A percentile compares a stretch with the other conserved stretches of the same genome.
These are phyloP conservation scores for Pangasius djambal DNA, from an alignment of 2,797 vertebrate genomes.

Conservation along the genomic window DNA sequence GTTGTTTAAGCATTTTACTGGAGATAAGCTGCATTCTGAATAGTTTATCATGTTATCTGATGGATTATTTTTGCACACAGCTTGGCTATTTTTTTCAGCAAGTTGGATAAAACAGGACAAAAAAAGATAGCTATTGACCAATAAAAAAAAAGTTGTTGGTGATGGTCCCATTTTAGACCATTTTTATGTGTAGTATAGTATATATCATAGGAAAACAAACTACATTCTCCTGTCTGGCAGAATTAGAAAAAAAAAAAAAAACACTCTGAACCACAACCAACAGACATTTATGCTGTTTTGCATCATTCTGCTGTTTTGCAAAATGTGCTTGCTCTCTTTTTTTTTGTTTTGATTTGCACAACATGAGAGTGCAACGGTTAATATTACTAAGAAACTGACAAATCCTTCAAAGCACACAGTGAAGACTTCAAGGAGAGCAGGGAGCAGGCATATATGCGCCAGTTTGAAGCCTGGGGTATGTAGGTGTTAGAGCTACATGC, in stretches of 20 bases:
- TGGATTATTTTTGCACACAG: neutral
- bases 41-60: neutral
- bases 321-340: conserved; percentile 33
- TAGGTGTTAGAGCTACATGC: conserved; percentile 41
- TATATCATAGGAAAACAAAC: neutral
- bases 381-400: conserved; percentile 36
- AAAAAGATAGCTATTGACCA: neutral
- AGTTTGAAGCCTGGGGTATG: conserved; percentile 42
- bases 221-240: neutral
- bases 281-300: conserved; percentile 8
- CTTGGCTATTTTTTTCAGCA: neutral
- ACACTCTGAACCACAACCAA: neutral
- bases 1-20: neutral
- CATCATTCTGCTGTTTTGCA: conserved; percentile 45
- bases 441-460: conserved; percentile 6
- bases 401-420: conserved; percentile 36
- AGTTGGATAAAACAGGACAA: neutral
- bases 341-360: conserved; percentile 33
- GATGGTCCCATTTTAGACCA: neutral
- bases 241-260: conserved; percentile 1
- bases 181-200: neutral
- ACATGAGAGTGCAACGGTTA: conserved; percentile 38
- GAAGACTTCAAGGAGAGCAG: conserved; percentile 20
- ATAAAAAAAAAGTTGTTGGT: neutral
- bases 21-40: neutral